Conservation (phyloP, 2,888 invertebrate genomes). For the Neria commutata region DNA sequence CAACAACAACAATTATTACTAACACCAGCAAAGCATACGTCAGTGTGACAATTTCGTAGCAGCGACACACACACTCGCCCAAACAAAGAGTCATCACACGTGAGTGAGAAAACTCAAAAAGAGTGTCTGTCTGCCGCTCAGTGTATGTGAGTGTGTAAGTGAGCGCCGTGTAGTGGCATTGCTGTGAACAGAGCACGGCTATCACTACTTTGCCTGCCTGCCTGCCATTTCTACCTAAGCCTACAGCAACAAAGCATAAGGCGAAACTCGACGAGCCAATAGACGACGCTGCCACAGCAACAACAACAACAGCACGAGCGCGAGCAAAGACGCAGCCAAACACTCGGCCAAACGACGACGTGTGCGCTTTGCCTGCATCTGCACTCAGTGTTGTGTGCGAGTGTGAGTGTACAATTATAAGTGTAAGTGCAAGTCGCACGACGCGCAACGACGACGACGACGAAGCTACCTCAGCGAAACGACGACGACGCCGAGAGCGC, state of each 20-base stretch:
- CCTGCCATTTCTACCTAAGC: neutral
- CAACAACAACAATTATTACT: constrained; percentile 12
- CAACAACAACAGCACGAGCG: neutral
- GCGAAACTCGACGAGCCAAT: constrained; percentile 29
- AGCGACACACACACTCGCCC: neutral
- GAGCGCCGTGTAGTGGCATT: constrained; percentile 7
- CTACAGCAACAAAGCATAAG: constrained; percentile 4
- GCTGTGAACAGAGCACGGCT: constrained; percentile 12
- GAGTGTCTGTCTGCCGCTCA: neutral
- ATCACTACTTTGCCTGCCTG: neutral
- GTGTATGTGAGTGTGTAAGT: constrained; percentile 4
- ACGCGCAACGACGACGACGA: neutral
- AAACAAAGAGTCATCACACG: neutral
- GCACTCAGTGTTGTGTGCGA: neutral
- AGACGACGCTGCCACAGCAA: constrained; percentile 23
- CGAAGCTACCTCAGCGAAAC: constrained; percentile 1
- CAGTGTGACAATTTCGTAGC: neutral
- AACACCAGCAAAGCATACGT: constrained; percentile 7
- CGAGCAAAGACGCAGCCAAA: neutral
- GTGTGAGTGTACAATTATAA: constrained; percentile 14
- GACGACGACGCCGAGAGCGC: neutral
- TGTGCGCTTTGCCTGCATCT: neutral
- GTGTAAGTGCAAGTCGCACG: no score
- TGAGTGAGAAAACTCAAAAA: neutral
- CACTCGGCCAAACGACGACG: neutral